Base-by-base conservation (phyloP, 2,797 vertebrate species). In the Balearica regulorum region DNA sequence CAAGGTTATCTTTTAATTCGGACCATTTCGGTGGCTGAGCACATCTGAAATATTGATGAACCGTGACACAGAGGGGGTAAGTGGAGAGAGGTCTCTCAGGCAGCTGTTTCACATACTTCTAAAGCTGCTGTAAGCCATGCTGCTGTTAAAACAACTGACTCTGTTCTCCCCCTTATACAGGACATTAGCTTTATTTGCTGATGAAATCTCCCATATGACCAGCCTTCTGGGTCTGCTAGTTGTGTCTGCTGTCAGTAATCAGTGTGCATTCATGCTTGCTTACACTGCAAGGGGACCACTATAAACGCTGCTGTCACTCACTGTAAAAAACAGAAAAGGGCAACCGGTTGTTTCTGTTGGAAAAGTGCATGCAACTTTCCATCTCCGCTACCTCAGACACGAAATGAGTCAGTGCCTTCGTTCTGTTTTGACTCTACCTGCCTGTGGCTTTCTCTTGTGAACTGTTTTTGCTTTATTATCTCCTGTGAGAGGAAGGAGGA, bases 41-140 rank as follows among this genome's bases (percentile, higher is more conserved):
- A 16, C 39, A 66, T 11, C 21, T 62, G 70, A 68, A 75, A 35
- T 43, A 24, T 33, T 60, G 79, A 51, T 82, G 41, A 64, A 31
- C n/a, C 0, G 0, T 79, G 31, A 20, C 31, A 31, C 16, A 8
- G 6, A 0, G 25, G 3, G 58, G 15, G 8, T 69, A n/a, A 49
- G 43, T 13, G 20, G 31, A 44, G n/a, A 31, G 16, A 26, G 13
- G 3, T 89, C 92, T 83, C 81, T 82, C n/a, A 64, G 68, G 39
- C 48, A 62, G 46, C 48, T 73, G 12, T 58, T 92, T 92, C 16
- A 49, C 8, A 2, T 58, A 6, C 48, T 79, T 75, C 25, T 60
- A 25, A 87, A 87, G 51, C 13, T 49, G 24, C 54, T 8, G 0
- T 60, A 33, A 64, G 18, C 25, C 19, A 15, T 29, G 18, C 41